Conservation (phyloP, 2,888 invertebrate genomes). For the Cerastoderma edule region DNA sequence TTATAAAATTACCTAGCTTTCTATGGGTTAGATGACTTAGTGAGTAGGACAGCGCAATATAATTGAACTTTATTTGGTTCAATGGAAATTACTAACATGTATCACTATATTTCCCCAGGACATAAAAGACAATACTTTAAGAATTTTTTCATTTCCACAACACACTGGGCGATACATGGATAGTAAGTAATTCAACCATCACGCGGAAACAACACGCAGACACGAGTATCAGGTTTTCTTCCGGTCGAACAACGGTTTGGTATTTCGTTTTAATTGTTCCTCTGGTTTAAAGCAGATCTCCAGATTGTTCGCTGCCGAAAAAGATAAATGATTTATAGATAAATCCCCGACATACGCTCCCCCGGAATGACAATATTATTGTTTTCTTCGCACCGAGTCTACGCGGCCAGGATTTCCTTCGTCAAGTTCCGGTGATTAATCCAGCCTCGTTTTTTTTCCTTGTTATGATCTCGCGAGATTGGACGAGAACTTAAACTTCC, state of each 20-base stretch:
- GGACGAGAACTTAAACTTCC: conserved; percentile 1
- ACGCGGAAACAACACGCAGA: too few species aligned
- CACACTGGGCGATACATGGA: too few species aligned
- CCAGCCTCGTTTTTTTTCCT: conserved; percentile 39
- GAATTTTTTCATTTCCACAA: too few species aligned
- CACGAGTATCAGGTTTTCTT: not conserved
- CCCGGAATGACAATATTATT: conserved; percentile 57
- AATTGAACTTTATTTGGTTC: too few species aligned
- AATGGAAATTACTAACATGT: too few species aligned
- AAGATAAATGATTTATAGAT: conserved; percentile 45
- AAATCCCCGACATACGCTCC: conserved; percentile 26
- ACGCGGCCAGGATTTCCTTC: conserved; percentile 28
- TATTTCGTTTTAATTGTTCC: conserved; percentile 22
- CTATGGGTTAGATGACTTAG: too few species aligned
- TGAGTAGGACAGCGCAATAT: too few species aligned
- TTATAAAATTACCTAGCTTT: too few species aligned
- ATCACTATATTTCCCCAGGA: too few species aligned
- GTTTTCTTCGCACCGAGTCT: conserved; percentile 38
- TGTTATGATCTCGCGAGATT: conserved; percentile 42
- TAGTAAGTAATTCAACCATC: too few species aligned
- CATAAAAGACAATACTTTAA: too few species aligned
- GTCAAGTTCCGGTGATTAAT: conserved; percentile 46
- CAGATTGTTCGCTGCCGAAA: not conserved
- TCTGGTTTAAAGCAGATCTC: conserved; percentile 19
- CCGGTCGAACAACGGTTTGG: conserved; percentile 18